Conservation (phyloP, 2,113 vertebrate genomes). For the Platysternon megacephalum region DNA sequence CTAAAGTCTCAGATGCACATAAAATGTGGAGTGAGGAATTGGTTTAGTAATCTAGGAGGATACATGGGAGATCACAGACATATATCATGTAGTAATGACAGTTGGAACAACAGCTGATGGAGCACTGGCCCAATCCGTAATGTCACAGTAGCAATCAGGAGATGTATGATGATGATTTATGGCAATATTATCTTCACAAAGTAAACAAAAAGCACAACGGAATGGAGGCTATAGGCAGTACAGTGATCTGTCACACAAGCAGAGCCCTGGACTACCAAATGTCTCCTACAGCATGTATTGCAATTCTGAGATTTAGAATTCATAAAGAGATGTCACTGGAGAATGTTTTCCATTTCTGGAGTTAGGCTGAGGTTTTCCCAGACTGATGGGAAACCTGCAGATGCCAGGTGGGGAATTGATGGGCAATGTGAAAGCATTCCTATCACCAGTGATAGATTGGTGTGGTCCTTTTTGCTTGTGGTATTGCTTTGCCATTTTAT, state of each 20-base stretch:
- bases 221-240: fast-evolving
- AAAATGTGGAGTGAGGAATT: not conserved
- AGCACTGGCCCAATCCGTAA: not conserved
- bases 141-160: fast-evolving
- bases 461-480: not conserved
- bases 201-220: fast-evolving
- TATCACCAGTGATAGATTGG: not conserved
- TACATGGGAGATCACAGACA: not conserved
- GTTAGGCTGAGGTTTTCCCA: not conserved
- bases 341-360: not conserved
- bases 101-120: not conserved
- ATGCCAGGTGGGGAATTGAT: not conserved
- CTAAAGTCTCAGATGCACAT: not conserved
- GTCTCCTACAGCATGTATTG: not conserved
- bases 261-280: not conserved
- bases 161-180: not conserved
- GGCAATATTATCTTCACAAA: not conserved
- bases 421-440: not conserved
- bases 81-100: not conserved
- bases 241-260: not conserved
- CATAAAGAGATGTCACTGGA: not conserved
- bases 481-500: not conserved
- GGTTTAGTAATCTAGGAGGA: not conserved
- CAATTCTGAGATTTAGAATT: not conserved
- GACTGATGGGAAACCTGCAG: not conserved